Evolutionary conservation across 1,140 invertebrate species (phyloP).

Genomic region (Musca vetustissima): DNA sequence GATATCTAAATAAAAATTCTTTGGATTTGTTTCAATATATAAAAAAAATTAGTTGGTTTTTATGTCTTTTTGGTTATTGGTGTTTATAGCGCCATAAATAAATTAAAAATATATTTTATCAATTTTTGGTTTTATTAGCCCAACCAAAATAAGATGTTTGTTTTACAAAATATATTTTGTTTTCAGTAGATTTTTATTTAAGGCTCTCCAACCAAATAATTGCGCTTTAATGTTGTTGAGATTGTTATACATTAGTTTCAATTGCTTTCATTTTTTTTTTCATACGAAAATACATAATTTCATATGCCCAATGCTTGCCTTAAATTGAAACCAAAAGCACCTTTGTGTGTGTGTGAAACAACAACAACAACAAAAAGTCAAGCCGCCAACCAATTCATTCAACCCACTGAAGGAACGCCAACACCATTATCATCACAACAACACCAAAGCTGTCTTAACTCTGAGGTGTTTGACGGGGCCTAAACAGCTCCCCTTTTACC

Average conservation of each 20-base stretch:
- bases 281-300: too few species aligned
- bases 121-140: not conserved
- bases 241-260: too few species aligned
- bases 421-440: too few species aligned
- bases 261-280: too few species aligned
- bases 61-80: not conserved
- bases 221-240: too few species aligned
- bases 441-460: not conserved
- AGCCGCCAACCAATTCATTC: not conserved
- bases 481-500: too few species aligned
- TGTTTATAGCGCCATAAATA: slow-evolving; percentile 8
- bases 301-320: not conserved
- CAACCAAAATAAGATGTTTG: too few species aligned
- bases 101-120: slow-evolving; percentile 7
- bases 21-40: slow-evolving; percentile 20
- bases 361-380: not conserved
- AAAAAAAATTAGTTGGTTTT: slow-evolving; percentile 13
- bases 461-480: not conserved
- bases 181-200: too few species aligned
- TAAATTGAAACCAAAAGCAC: not conserved
- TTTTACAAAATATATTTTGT: slow-evolving; percentile 5
- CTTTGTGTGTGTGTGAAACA: too few species aligned
- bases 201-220: too few species aligned
- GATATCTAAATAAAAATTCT: slow-evolving; percentile 13
- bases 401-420: not conserved